These are phyloP conservation scores for Dolichoris vasculosae DNA, from an alignment of 1,140 invertebrate species.

Conservation along the genomic window DNA sequence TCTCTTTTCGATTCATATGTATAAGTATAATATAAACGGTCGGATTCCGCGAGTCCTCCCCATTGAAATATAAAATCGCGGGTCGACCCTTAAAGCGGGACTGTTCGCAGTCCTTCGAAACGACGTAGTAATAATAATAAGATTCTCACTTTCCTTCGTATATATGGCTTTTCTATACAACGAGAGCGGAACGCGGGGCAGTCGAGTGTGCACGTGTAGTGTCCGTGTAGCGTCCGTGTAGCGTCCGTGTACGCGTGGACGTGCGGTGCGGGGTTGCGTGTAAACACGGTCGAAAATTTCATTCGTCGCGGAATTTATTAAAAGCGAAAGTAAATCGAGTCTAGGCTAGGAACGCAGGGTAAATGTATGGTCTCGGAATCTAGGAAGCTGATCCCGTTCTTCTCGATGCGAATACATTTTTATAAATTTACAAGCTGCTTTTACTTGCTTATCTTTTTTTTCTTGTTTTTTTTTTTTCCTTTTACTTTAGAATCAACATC, in stretches of 20 bases:
- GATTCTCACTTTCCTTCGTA: background rate
- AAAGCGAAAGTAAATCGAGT: no score
- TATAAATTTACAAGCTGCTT: background rate
- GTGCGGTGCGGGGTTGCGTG: background rate
- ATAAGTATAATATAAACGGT: constrained; percentile 12
- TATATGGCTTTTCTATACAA: constrained; percentile 29
- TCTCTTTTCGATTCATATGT: constrained; percentile 13
- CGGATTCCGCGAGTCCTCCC: background rate
- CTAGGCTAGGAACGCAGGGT: background rate
- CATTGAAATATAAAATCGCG: background rate
- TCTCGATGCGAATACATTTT: background rate
- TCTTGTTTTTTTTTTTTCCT: no score
- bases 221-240: no score
- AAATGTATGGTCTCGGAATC: background rate
- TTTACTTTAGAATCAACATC: background rate
- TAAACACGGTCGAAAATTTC: no score
- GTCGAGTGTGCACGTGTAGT: background rate
- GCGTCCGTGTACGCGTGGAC: background rate
- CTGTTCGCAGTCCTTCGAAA: background rate
- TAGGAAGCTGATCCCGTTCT: no score
- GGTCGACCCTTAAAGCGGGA: background rate
- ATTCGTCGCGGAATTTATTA: no score
- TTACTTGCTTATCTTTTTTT: background rate
- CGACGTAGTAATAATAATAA: constrained; percentile 29
- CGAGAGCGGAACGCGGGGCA: constrained; percentile 16